Evolutionary conservation across 2,888 invertebrate species (phyloP).

Genomic region (Ischnus inquisitorius): DNA sequence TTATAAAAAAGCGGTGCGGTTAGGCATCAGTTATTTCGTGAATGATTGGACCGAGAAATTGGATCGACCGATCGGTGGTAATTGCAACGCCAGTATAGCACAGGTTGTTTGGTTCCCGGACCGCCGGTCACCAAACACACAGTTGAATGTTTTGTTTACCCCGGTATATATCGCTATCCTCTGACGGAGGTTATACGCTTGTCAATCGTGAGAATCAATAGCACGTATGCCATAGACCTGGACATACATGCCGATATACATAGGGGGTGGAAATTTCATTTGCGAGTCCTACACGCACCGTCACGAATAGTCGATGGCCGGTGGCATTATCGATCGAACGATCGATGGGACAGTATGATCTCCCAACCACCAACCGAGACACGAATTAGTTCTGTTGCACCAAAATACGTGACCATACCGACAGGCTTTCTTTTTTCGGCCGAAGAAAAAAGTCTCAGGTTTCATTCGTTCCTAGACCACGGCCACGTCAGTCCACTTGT

Average conservation of each 20-base stretch:
- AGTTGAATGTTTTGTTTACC: slow-evolving; percentile 39
- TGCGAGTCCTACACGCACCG: slow-evolving; percentile 15
- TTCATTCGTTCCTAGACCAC: slow-evolving; percentile 3
- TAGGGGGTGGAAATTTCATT: slow-evolving; percentile 45
- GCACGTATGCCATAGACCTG: slow-evolving; percentile 8
- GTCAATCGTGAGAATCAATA: slow-evolving; percentile 59
- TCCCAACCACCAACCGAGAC: slow-evolving; percentile 52
- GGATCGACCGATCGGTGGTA: slow-evolving; percentile 30
- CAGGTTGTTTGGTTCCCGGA: slow-evolving; percentile 56
- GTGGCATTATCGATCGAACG: slow-evolving; percentile 21
- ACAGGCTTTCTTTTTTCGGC: slow-evolving; percentile 20
- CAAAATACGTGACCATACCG: slow-evolving; percentile 53
- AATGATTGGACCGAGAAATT: slow-evolving; percentile 30
- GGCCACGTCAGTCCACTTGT: background rate
- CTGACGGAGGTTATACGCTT: slow-evolving; percentile 55
- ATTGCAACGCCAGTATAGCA: slow-evolving; percentile 14
- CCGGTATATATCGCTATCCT: slow-evolving; percentile 47
- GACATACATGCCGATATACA: background rate
- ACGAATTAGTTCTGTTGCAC: slow-evolving; percentile 43
- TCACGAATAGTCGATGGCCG: slow-evolving; percentile 27
- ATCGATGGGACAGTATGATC: slow-evolving; percentile 53
- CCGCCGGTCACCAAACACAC: slow-evolving; percentile 50
- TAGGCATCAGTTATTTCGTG: background rate
- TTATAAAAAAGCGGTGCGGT: background rate
- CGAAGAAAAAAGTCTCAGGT: slow-evolving; percentile 31